phyloP scores from a whole-genome alignment of 2,797 vertebrate genomes.

The Artibeus lituratus region DNA sequence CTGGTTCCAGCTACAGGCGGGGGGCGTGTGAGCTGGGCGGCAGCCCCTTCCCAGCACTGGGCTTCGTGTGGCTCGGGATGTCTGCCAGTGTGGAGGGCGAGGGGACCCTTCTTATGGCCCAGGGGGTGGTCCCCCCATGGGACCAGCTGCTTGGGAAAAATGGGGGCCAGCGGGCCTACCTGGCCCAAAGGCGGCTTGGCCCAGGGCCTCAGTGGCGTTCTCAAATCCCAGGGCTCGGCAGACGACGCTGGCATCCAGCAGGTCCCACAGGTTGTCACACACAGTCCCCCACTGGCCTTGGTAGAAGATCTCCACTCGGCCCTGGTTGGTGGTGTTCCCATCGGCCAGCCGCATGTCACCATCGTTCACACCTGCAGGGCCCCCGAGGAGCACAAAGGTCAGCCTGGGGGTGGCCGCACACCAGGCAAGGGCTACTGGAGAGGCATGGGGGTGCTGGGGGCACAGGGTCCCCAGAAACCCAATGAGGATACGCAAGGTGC shows the following conservation, averaged over 20 bases:
- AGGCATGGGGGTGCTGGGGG: fast-evolving
- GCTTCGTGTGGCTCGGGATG: fast-evolving
- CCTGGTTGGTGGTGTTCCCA: conserved; percentile 18
- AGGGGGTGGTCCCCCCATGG: not conserved
- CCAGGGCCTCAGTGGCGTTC: conserved; percentile 34
- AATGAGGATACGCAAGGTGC: too few relatives aligned
- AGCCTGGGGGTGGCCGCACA: not conserved
- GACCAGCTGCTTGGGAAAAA: not conserved
- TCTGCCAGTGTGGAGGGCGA: too few relatives aligned
- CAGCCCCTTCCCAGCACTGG: fast-evolving
- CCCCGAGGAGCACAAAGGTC: not conserved
- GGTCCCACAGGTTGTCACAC: conserved; percentile 68
- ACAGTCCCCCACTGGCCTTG: conserved; percentile 70
- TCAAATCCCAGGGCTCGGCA: conserved; percentile 65
- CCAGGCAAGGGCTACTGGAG: not conserved
- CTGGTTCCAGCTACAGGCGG: not conserved
- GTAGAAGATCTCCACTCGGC: conserved; percentile 71
- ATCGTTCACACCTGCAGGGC: not conserved
- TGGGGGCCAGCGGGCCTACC: not conserved
- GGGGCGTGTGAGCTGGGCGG: too few relatives aligned
- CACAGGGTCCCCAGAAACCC: not conserved
- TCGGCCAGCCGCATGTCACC: conserved; percentile 59
- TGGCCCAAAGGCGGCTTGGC: conserved; percentile 51
- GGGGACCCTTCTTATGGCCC: not conserved
- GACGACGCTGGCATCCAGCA: conserved; percentile 37